A percentile compares a stretch with the other conserved stretches of the same genome.
Evolutionary conservation across 2,797 vertebrate species (phyloP).

Genomic region (Microctenopoma lineatum): DNA sequence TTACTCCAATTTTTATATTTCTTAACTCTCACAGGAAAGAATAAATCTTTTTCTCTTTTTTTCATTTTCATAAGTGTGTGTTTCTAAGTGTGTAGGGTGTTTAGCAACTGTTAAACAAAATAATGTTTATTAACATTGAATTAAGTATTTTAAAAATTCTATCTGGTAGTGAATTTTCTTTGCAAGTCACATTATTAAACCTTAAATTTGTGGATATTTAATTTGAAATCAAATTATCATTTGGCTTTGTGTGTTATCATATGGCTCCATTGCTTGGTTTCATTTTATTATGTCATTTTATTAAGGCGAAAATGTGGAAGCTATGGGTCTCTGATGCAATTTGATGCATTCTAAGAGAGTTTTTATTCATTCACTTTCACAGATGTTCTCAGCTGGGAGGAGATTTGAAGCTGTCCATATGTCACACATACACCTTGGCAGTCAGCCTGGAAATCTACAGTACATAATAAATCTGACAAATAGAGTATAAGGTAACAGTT

Average conservation of each 20-base stretch:
- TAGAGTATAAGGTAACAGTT: constrained; percentile 1
- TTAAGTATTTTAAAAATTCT: too few relatives aligned
- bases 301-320: neutral
- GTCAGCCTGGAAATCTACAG: constrained; percentile 5
- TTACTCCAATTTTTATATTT: too few relatives aligned
- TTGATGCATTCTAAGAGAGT: constrained; percentile 8
- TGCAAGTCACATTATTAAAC: neutral
- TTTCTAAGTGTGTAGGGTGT: neutral
- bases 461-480: neutral
- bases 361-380: neutral
- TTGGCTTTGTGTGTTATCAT: neutral
- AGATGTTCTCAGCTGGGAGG: constrained; percentile 15
- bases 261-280: neutral
- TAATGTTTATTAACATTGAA: neutral
- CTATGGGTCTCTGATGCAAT: neutral
- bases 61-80: neutral
- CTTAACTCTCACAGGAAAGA: too few relatives aligned
- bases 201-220: neutral
- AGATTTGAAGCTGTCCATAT: constrained; percentile 22
- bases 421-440: constrained; percentile 12
- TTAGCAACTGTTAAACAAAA: neutral
- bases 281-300: neutral
- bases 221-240: neutral
- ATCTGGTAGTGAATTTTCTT: neutral
- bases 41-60: too few relatives aligned